phyloP scores from a whole-genome alignment of 2,888 invertebrate genomes.

The Deilephila elpenor region DNA sequence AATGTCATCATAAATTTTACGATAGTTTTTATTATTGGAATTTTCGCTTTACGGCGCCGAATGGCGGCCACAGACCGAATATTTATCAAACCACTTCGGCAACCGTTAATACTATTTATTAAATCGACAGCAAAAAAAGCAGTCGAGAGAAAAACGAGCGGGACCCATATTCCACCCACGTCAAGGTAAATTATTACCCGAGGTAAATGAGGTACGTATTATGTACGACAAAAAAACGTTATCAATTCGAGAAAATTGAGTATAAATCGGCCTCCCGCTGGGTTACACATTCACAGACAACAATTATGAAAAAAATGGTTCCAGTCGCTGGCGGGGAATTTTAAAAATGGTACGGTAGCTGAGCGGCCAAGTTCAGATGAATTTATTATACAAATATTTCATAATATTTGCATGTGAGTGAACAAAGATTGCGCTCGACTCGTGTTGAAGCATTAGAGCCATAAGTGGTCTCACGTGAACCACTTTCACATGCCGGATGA shows the following conservation, averaged over 20 bases:
- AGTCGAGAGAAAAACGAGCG: slow-evolving; percentile 52
- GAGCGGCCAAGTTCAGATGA: not conserved
- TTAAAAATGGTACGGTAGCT: not conserved
- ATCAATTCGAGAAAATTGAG: slow-evolving; percentile 47
- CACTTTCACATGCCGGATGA: not conserved
- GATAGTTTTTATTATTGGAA: slow-evolving; percentile 18
- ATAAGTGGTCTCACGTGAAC: not conserved
- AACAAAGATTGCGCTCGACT: not conserved
- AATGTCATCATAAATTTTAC: slow-evolving; percentile 11
- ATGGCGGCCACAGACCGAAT: not conserved
- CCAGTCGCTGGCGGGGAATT: not conserved
- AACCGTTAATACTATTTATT: slow-evolving; percentile 44
- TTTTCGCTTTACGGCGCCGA: slow-evolving; percentile 18
- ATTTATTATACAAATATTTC: not conserved
- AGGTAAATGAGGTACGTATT: slow-evolving; percentile 34
- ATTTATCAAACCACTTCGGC: slow-evolving; percentile 33
- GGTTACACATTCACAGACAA: slow-evolving; percentile 30
- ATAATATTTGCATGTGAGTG: not conserved
- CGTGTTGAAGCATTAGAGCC: not conserved
- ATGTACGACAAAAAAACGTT: slow-evolving; percentile 47
- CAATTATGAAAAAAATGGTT: slow-evolving; percentile 7
- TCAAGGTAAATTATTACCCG: slow-evolving; percentile 48
- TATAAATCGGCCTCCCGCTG: slow-evolving; percentile 55
- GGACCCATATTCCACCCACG: slow-evolving; percentile 53
- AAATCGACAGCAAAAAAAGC: slow-evolving; percentile 38